These are phyloP conservation scores for Stratiolaelaps scimitus DNA, from an alignment of 1,140 invertebrate genomes.

Conservation along the genomic window DNA sequence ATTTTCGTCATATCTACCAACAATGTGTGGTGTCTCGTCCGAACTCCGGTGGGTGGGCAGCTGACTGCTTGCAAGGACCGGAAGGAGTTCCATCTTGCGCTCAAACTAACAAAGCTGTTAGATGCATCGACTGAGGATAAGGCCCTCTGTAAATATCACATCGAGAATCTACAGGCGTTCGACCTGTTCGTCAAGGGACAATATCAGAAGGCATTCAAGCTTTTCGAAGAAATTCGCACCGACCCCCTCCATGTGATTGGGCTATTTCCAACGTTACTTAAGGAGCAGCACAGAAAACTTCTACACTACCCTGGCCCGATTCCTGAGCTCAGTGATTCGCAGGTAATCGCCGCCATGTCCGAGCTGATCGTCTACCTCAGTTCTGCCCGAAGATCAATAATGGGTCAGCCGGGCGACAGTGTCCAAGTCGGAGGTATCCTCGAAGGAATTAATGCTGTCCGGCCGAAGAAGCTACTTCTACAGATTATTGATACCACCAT, in stretches of 20 bases:
- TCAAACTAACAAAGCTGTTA: conserved; percentile 74
- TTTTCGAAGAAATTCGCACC: conserved; percentile 73
- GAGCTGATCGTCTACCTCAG: conserved; percentile 80
- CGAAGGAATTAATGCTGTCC: conserved; percentile 44
- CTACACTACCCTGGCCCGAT: conserved; percentile 48
- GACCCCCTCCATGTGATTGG: conserved; percentile 89
- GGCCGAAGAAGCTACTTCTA: conserved; percentile 52
- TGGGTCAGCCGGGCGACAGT: conserved; percentile 14
- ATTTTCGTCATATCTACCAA: conserved; percentile 72
- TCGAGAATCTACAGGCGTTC: conserved; percentile 76
- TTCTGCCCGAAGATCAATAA: conserved; percentile 47
- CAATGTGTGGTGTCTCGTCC: conserved; percentile 69
- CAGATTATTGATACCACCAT: conserved; percentile 93
- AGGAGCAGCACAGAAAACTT: conserved; percentile 49
- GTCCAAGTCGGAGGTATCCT: conserved; percentile 39
- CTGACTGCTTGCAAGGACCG: conserved; percentile 63
- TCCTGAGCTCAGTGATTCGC: conserved; percentile 60
- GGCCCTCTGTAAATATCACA: conserved; percentile 62
- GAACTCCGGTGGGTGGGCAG: conserved; percentile 63
- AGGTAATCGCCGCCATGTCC: conserved; percentile 71
- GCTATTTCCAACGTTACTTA: conserved; percentile 75
- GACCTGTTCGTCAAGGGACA: conserved; percentile 75
- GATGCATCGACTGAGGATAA: conserved; percentile 68
- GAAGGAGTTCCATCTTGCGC: conserved; percentile 85
- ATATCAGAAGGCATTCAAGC: conserved; percentile 74